Evolutionary conservation across 2,888 invertebrate genomes (phyloP), one percentile per base, ranked within the genome.

Genomic region (Amphipyra berbera): DNA sequence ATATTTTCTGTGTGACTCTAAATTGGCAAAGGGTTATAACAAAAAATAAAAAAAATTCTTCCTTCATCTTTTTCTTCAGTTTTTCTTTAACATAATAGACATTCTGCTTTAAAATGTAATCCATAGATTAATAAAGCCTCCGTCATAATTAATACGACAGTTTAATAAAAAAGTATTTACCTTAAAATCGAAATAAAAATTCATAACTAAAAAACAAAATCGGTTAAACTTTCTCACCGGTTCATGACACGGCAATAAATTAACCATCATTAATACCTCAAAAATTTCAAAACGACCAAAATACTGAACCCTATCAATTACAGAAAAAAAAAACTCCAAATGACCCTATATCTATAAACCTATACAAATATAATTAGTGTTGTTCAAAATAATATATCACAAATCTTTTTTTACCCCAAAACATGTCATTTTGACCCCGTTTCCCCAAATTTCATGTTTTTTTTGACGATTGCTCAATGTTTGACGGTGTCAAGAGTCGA

Each of bases 301-400:
- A 87, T 82, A 88, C 73, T 66, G 73, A 86, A 84, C 88, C 88
- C 88, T 86, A 83, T 87, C 75, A 84, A 78, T 86, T 82, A 84
- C 85, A 67, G 70, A 75, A 82, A 78, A 86, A 87, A 76, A 82
- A 84, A 74, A 72, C 45, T 52, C 42, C 15, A 87, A 87, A 88
- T 88, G 82, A 87, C 87, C 82, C 87, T 81, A 73, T 80, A 82
- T 82, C 82, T 74, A 82, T 84, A 87, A 83, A 87, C 82, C 88
- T 79, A 94, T 94, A 94, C 95, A 92, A 94, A 91, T 83, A 91
- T 92, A 94, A 95, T 95, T 94, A 94, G 93, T 90, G 87, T 89
- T 88, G 89, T 90, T 79, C 80, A 82, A 83, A 82, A 88, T 88
- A 87, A 90, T 89, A 88, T 85, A 88, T 90, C 86, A 90, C 85